phyloP scores from a whole-genome alignment of 2,797 vertebrate genomes.

The Zalophus californianus region DNA sequence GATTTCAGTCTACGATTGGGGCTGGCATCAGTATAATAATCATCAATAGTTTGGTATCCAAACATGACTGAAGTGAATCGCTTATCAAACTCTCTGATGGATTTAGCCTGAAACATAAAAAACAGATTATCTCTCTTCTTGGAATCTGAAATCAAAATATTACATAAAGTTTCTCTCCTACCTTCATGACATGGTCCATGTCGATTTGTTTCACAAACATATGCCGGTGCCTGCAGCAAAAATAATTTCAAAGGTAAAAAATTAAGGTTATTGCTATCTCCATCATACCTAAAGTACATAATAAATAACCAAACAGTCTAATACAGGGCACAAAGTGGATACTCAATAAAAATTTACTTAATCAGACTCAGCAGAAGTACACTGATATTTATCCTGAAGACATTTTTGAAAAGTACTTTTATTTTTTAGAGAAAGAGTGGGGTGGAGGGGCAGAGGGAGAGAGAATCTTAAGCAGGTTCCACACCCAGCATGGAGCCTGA shows the following conservation, averaged over 20 bases:
- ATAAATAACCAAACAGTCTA: not conserved
- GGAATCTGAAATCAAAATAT: conserved; percentile 71
- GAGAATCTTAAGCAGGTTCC: not conserved
- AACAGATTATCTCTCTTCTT: conserved; percentile 72
- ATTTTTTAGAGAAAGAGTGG: not conserved
- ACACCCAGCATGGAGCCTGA: not conserved
- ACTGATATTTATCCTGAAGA: not conserved
- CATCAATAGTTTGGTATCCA: conserved; percentile 95
- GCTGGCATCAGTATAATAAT: conserved; percentile 97
- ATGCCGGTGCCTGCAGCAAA: conserved; percentile 93
- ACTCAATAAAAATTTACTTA: conserved; percentile 18
- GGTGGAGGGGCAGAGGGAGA: not conserved
- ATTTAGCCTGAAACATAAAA: conserved; percentile 93
- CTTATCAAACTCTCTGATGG: conserved; percentile 97
- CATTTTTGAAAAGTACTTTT: not conserved
- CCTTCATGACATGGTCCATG: conserved; percentile 99
- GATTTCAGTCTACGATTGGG: conserved; percentile 95
- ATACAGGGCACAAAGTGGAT: not conserved
- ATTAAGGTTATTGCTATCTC: not conserved
- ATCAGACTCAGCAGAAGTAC: not conserved
- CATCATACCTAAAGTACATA: conserved; percentile 23
- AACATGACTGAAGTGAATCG: conserved; percentile 99
- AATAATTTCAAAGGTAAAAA: conserved; percentile 70
- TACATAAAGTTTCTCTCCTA: conserved; percentile 82
- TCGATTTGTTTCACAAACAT: conserved; percentile 96